phyloP scores from a whole-genome alignment of 2,113 vertebrate species.

The Mixornis gularis region DNA sequence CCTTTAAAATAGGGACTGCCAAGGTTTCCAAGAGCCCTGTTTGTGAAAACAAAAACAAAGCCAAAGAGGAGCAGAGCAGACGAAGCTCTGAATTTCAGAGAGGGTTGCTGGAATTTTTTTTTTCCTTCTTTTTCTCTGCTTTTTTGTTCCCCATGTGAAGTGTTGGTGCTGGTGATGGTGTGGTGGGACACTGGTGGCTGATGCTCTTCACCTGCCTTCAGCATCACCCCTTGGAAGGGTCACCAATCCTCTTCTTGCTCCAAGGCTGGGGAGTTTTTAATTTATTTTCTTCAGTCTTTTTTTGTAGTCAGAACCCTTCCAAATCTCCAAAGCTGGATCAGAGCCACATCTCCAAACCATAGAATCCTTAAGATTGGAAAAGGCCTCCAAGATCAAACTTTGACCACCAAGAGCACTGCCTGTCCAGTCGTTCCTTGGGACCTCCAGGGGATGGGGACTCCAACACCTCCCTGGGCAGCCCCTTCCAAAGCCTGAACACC shows the following conservation, averaged over 20 bases:
- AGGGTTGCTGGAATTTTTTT: neutral
- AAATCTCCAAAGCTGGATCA: neutral
- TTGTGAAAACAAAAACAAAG: slow-evolving; percentile 43
- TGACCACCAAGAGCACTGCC: neutral
- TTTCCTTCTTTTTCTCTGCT: neutral
- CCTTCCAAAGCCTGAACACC: neutral
- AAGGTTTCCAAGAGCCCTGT: slow-evolving; percentile 54
- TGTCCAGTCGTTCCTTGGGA: neutral
- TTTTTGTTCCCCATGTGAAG: neutral
- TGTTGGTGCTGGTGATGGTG: rapidly evolving
- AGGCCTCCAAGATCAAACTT: neutral
- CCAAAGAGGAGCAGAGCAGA: neutral
- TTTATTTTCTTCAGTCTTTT: neutral
- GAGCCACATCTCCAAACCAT: neutral
- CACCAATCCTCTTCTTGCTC: neutral
- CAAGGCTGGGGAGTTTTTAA: rapidly evolving
- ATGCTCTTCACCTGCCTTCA: neutral
- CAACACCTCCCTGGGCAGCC: neutral
- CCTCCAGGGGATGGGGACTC: neutral
- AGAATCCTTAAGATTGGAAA: neutral
- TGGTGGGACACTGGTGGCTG: neutral
- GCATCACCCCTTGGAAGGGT: neutral
- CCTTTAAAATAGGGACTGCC: slow-evolving; percentile 25
- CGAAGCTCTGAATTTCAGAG: neutral
- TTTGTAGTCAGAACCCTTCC: neutral